Conservation (phyloP, 2,797 vertebrate species). For the Nyctalus aviator region DNA sequence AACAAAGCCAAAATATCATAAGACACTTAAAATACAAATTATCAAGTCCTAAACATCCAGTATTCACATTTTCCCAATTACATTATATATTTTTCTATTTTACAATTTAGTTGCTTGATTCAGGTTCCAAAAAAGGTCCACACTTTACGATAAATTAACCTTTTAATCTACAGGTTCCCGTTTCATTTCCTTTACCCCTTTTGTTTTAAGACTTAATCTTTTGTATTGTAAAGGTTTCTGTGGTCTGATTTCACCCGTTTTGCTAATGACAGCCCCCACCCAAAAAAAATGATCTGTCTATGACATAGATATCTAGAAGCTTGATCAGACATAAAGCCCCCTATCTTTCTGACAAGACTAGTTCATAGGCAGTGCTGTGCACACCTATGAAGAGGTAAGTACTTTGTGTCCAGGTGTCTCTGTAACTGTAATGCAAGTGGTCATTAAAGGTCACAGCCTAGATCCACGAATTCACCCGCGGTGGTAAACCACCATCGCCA, state of each 20-base stretch:
- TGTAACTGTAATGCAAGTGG: neutral
- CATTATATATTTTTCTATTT: neutral
- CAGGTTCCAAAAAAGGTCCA: neutral
- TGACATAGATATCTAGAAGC: neutral
- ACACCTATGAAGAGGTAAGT: neutral
- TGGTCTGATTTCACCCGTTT: neutral
- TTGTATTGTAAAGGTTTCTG: neutral
- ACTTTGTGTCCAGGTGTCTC: neutral
- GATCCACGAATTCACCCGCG: neutral
- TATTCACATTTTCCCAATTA: neutral
- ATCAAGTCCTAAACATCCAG: neutral
- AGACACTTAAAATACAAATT: neutral
- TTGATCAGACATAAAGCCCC: neutral
- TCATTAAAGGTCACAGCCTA: neutral
- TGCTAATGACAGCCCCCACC: neutral
- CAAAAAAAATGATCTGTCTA: neutral
- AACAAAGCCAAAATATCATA: neutral
- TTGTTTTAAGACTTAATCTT: constrained; percentile 1
- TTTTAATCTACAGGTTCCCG: neutral
- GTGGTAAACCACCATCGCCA: neutral
- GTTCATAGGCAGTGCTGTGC: accelerated
- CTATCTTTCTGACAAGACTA: neutral
- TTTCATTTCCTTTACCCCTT: neutral
- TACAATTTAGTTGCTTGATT: neutral
- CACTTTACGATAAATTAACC: neutral